Evolutionary conservation across 2,797 vertebrate species (phyloP).

Genomic region (Sebastes umbrosus): DNA sequence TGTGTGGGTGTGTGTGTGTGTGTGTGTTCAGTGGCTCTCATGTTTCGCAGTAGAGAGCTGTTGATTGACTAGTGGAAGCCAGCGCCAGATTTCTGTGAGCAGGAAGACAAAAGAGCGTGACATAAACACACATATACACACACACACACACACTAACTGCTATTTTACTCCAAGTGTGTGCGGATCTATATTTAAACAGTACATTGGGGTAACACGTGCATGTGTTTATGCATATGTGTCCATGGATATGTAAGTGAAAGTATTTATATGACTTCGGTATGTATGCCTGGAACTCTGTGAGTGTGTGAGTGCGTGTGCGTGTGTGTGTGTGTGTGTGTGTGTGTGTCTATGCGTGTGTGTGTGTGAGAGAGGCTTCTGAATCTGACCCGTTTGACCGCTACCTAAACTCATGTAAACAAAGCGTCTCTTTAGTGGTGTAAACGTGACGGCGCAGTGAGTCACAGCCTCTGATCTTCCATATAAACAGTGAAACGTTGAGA

Average conservation of each 20-base stretch:
- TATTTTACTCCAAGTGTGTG: constrained; percentile 1
- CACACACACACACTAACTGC: constrained; percentile 5
- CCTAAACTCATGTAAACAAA: constrained; percentile 70
- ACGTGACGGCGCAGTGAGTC: constrained; percentile 59
- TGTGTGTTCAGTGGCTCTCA: constrained; percentile 23
- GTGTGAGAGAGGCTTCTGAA: constrained; percentile 48
- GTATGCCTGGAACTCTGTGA: neutral
- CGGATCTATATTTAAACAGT: constrained; percentile 20
- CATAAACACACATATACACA: constrained; percentile 39
- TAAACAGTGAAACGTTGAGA: constrained; percentile 41
- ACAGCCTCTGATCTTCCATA: constrained; percentile 52
- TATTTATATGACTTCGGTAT: constrained; percentile 28
- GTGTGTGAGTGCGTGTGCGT: neutral
- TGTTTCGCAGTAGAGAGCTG: constrained; percentile 48
- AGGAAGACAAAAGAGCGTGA: constrained; percentile 55
- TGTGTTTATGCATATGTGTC: constrained; percentile 18
- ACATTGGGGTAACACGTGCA: constrained; percentile 4
- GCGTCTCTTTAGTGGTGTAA: constrained; percentile 50
- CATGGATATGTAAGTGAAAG: constrained; percentile 31
- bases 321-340: neutral
- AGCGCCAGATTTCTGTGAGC: constrained; percentile 50
- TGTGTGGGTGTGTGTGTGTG: constrained; percentile 6
- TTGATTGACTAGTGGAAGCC: constrained; percentile 56
- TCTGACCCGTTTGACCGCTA: constrained; percentile 53
- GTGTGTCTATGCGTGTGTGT: neutral